A percentile compares a stretch with the other conserved stretches of the same genome.
Conservation (phyloP, 2,888 invertebrate species). For the Cephonodes hylas region DNA sequence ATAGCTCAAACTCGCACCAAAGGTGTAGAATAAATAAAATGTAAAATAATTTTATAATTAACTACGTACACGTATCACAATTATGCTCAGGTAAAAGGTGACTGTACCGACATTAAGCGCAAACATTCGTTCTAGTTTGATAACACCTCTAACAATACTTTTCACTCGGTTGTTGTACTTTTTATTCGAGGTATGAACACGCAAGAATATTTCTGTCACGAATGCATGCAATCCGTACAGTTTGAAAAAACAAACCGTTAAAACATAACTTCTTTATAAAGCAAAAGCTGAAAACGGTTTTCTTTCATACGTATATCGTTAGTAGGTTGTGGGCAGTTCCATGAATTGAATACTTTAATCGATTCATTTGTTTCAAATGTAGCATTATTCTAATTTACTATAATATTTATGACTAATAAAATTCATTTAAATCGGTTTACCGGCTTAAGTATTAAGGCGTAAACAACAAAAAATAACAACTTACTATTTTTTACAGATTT, state of each 20-base stretch:
- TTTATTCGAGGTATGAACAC: constrained; percentile 49
- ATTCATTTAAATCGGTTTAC: too few species aligned
- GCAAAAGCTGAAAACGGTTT: background rate
- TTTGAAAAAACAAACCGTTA: constrained; percentile 15
- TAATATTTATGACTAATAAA: too few species aligned
- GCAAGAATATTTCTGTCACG: constrained; percentile 51
- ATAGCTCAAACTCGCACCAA: background rate
- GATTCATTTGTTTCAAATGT: background rate
- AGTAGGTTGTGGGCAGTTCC: background rate
- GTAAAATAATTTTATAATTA: background rate
- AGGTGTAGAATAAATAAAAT: background rate
- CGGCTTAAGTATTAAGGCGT: too few species aligned
- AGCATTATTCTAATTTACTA: too few species aligned
- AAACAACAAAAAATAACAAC: too few species aligned
- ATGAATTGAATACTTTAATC: constrained; percentile 8
- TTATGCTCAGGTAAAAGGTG: constrained; percentile 17
- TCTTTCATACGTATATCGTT: constrained; percentile 9
- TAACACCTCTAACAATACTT: constrained; percentile 47
- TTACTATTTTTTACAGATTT: too few species aligned
- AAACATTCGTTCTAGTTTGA: constrained; percentile 50
- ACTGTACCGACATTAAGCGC: constrained; percentile 19
- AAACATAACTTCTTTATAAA: constrained; percentile 15
- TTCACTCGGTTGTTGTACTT: constrained; percentile 43
- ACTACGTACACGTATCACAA: constrained; percentile 4
- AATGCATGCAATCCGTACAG: constrained; percentile 30